These are phyloP conservation scores for Menidia beryllina DNA, from an alignment of 2,113 vertebrate genomes.

Conservation along the genomic window DNA sequence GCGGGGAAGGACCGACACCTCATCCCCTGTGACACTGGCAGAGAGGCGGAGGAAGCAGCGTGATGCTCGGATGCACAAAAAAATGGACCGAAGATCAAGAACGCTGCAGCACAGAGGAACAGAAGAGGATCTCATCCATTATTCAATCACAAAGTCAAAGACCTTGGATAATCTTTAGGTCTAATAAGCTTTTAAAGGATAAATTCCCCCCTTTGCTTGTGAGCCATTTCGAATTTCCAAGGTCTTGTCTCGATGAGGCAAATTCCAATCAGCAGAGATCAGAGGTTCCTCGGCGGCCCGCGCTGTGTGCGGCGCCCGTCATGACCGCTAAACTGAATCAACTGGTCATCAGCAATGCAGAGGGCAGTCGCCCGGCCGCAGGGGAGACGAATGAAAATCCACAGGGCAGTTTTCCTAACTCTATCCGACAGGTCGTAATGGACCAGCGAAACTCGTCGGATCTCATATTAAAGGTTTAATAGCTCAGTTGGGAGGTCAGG, in stretches of 20 bases:
- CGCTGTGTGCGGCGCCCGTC: conserved; percentile 27
- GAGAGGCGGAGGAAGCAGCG: conserved; percentile 5
- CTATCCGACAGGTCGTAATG: conserved; percentile 48
- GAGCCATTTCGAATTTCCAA: conserved; percentile 50
- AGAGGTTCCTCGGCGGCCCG: conserved; percentile 47
- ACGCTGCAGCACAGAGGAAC: conserved; percentile 31
- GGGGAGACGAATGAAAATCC: conserved; percentile 37
- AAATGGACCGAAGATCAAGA: conserved; percentile 43
- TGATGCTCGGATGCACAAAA: conserved; percentile 37
- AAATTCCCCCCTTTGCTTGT: conserved; percentile 34
- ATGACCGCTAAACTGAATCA: conserved; percentile 54
- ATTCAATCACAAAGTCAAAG: conserved; percentile 67
- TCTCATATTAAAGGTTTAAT: conserved; percentile 47
- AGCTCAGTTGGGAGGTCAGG: conserved; percentile 30
- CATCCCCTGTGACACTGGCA: conserved; percentile 18
- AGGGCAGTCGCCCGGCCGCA: conserved; percentile 23
- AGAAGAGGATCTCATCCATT: conserved; percentile 63
- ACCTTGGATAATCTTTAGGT: conserved; percentile 59
- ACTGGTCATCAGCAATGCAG: conserved; percentile 30
- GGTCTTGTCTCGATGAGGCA: conserved; percentile 58
- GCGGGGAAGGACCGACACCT: conserved; percentile 26
- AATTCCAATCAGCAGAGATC: conserved; percentile 68
- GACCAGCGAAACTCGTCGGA: conserved; percentile 33
- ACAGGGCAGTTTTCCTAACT: conserved; percentile 33
- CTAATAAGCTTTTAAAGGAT: conserved; percentile 69